Conservation (phyloP, 30 jellyfish, hydroid and myxozoan genomes). For the Hydra vulgaris region DNA sequence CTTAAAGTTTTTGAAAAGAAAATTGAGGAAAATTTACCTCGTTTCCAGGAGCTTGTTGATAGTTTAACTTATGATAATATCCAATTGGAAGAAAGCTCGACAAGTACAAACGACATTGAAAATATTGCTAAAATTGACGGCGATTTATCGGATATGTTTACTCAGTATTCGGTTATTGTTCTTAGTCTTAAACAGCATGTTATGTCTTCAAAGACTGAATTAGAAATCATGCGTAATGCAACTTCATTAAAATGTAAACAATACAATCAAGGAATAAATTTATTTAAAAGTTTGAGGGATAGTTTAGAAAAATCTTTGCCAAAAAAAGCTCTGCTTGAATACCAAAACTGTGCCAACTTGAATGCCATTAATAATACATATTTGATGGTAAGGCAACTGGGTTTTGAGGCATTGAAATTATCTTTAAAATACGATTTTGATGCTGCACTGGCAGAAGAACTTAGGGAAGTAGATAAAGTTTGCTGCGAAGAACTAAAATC, state of each 20-base stretch:
- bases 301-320: slow-evolving; percentile 51
- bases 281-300: slow-evolving; percentile 45
- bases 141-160: slow-evolving; percentile 56
- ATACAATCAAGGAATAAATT: slow-evolving; percentile 38
- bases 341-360: slow-evolving; percentile 47
- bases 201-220: slow-evolving; percentile 36
- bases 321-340: slow-evolving; percentile 28
- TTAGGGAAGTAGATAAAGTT: slow-evolving; percentile 55
- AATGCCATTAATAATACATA: slow-evolving; percentile 60
- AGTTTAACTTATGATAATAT: slow-evolving; percentile 31
- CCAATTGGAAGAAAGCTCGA: slow-evolving; percentile 29
- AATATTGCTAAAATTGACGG: slow-evolving; percentile 65
- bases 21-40: slow-evolving; percentile 30
- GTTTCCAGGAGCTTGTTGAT: slow-evolving; percentile 77
- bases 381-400: slow-evolving; percentile 58
- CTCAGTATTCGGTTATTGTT: slow-evolving; percentile 31
- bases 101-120: slow-evolving; percentile 34
- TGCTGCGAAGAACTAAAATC: slow-evolving; percentile 48
- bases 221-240: slow-evolving; percentile 34
- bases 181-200: slow-evolving; percentile 36
- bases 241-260: slow-evolving; percentile 9
- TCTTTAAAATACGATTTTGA: slow-evolving; percentile 34
- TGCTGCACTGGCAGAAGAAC: slow-evolving; percentile 30
- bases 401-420: slow-evolving; percentile 56
- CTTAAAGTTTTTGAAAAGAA: slow-evolving; percentile 26